These are phyloP conservation scores for Aspidiotus destructor DNA, from an alignment of 2,888 invertebrate species.

Conservation along the genomic window DNA sequence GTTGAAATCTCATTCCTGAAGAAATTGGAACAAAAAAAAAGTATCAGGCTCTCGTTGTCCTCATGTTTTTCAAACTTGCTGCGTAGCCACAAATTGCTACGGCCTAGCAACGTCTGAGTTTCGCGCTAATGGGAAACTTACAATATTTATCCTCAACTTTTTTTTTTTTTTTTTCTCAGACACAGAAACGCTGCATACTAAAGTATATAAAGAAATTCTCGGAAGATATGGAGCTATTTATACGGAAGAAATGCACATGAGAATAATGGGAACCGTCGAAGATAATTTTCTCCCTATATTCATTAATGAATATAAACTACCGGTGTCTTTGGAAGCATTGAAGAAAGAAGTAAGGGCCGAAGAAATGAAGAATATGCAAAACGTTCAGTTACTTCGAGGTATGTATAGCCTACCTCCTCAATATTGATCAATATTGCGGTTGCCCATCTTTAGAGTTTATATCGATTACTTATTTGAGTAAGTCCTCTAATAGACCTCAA, in stretches of 20 bases:
- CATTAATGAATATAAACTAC: slow-evolving; percentile 8
- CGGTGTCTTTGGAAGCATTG: slow-evolving; percentile 8
- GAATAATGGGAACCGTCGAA: slow-evolving; percentile 11
- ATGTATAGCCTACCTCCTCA: background rate
- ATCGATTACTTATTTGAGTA: too few species aligned
- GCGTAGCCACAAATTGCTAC: too few species aligned
- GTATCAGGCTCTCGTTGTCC: too few species aligned
- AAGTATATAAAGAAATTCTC: slow-evolving; percentile 1
- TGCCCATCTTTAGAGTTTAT: too few species aligned
- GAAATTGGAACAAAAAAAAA: too few species aligned
- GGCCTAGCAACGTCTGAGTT: too few species aligned
- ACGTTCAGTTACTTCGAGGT: slow-evolving; percentile 17
- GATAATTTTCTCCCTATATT: slow-evolving; percentile 7
- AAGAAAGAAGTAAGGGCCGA: background rate
- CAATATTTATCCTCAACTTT: background rate
- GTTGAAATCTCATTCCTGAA: too few species aligned
- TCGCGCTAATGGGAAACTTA: too few species aligned
- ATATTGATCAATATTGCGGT: background rate
- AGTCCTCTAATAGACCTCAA: too few species aligned
- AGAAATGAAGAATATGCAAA: slow-evolving; percentile 8
- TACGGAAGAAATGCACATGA: background rate
- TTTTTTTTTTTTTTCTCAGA: background rate
- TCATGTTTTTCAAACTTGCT: too few species aligned
- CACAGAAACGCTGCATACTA: background rate
- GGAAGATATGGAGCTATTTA: background rate